phyloP scores from a whole-genome alignment of 2,113 vertebrate species.

The Puma concolor region DNA sequence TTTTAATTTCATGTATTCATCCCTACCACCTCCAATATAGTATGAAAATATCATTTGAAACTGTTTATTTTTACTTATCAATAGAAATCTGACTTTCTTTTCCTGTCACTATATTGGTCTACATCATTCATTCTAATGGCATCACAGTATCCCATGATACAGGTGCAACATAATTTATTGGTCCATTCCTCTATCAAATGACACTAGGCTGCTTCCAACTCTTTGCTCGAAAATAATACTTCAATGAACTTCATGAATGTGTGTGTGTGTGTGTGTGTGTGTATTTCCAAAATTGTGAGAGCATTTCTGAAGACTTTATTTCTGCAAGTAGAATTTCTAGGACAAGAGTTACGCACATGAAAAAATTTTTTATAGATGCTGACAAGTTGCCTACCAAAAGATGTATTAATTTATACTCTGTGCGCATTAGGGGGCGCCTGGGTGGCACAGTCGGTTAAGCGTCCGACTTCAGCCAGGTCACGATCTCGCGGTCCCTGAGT shows the following conservation, averaged over 20 bases:
- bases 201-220: background rate
- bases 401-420: background rate
- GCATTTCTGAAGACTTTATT: background rate
- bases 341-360: background rate
- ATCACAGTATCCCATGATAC: background rate
- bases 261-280: background rate
- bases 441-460: no score
- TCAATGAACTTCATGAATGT: background rate
- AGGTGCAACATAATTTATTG: background rate
- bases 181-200: background rate
- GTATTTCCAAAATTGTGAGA: background rate
- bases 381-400: background rate
- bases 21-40: background rate
- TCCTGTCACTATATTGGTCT: background rate
- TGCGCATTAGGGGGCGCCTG: background rate
- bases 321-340: slow-evolving; percentile 17
- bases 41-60: background rate
- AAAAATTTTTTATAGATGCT: background rate
- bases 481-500: no score
- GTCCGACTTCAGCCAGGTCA: no score
- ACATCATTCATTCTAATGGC: background rate
- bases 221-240: background rate
- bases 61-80: background rate
- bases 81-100: background rate
- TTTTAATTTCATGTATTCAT: background rate